These are phyloP conservation scores for Nephila pilipes DNA, from an alignment of 1,140 invertebrate genomes.

Conservation along the genomic window DNA sequence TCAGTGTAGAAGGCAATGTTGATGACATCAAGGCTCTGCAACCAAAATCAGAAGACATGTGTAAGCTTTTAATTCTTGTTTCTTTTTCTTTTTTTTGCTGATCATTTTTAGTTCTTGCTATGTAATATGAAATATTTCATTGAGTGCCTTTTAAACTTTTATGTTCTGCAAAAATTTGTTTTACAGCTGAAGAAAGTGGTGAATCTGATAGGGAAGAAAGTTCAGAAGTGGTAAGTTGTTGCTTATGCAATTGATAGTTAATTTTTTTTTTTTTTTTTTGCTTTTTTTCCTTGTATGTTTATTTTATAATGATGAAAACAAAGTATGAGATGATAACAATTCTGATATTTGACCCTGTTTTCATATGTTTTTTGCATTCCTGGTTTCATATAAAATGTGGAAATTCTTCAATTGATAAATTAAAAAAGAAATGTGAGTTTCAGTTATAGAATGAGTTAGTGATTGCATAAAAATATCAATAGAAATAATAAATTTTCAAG, in stretches of 20 bases:
- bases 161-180: constrained; percentile 80
- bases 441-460: too few relatives aligned
- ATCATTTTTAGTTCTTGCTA: not conserved
- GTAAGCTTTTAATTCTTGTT: constrained; percentile 77
- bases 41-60: constrained; percentile 78
- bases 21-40: constrained; percentile 86
- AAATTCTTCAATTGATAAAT: too few relatives aligned
- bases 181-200: constrained; percentile 83
- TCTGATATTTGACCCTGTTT: too few relatives aligned
- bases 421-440: too few relatives aligned
- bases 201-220: constrained; percentile 85
- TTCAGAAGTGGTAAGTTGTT: constrained; percentile 83
- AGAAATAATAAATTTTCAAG: too few relatives aligned
- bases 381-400: too few relatives aligned
- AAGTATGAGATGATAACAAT: not conserved
- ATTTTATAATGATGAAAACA: not conserved
- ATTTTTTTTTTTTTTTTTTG: too few relatives aligned
- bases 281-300: too few relatives aligned
- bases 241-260: not conserved
- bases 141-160: not conserved
- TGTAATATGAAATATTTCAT: not conserved
- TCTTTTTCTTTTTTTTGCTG: not conserved
- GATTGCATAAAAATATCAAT: too few relatives aligned
- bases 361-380: too few relatives aligned
- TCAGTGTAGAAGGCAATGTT: constrained; percentile 88